A percentile compares a stretch with the other conserved stretches of the same genome.
phyloP scores from a whole-genome alignment of 2,888 invertebrate species.

The Holacanthella duospinosa region DNA sequence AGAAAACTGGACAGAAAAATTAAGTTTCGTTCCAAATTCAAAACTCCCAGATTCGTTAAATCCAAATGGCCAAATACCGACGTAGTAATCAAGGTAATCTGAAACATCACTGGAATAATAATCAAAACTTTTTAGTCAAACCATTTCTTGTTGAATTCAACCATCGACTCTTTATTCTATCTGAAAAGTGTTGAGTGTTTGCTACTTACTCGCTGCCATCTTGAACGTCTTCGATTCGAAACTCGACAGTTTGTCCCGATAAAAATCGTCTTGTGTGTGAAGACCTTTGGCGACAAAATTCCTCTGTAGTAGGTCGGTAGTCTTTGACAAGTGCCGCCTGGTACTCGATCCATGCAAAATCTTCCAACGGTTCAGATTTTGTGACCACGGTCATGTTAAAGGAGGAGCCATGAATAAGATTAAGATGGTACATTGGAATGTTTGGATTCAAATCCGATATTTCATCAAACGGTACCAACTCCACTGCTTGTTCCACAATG shows the following conservation, averaged over 20 bases:
- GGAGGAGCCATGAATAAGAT: slow-evolving; percentile 8
- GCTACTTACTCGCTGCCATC: background rate
- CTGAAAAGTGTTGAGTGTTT: slow-evolving; percentile 1
- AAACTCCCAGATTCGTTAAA: background rate
- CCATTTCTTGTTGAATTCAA: background rate
- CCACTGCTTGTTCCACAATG: background rate
- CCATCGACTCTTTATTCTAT: background rate
- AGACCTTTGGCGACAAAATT: background rate
- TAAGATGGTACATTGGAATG: background rate
- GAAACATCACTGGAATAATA: slow-evolving; percentile 6
- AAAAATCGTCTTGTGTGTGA: background rate
- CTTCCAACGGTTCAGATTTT: background rate
- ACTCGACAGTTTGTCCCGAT: background rate
- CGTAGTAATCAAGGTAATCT: slow-evolving; percentile 19
- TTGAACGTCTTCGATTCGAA: slow-evolving; percentile 3
- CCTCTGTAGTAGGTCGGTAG: slow-evolving; percentile 4
- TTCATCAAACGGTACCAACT: background rate
- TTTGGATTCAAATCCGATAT: background rate
- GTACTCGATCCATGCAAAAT: background rate
- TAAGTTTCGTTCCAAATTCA: background rate
- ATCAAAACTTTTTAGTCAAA: background rate
- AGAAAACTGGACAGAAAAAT: slow-evolving; percentile 12
- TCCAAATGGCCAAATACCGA: slow-evolving; percentile 15
- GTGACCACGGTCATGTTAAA: background rate
- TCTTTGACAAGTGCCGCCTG: slow-evolving; percentile 10